Conservation (phyloP, 2,113 vertebrate species). For the Caretta caretta region DNA sequence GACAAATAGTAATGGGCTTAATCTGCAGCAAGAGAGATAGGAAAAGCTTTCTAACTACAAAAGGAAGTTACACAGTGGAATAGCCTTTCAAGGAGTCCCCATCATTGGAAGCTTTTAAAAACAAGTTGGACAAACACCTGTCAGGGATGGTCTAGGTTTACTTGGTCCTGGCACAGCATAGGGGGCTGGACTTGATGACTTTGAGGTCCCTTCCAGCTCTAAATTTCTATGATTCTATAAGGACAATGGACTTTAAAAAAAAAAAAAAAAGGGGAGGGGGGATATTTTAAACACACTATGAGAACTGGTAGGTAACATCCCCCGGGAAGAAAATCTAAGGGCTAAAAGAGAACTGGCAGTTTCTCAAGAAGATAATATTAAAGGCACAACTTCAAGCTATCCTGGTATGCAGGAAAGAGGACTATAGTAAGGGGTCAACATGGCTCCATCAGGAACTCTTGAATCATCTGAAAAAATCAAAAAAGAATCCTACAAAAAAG, state of each 20-base stretch:
- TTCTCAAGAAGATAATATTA: not conserved
- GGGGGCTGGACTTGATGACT: not conserved
- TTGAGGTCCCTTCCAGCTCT: not conserved
- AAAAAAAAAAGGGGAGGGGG: no score
- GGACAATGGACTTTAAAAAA: not conserved
- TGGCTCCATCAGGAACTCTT: no score
- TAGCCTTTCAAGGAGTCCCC: no score
- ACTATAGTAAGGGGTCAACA: not conserved
- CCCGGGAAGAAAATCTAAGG: not conserved
- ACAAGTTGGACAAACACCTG: not conserved
- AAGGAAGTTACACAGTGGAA: no score
- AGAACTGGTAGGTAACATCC: not conserved
- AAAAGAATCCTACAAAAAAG: not conserved
- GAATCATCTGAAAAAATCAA: not conserved
- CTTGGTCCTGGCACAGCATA: not conserved
- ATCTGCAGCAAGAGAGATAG: no score
- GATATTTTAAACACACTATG: not conserved
- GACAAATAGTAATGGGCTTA: no score
- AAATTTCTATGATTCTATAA: not conserved
- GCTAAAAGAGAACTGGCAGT: not conserved
- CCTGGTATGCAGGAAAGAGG: not conserved
- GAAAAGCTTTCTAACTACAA: no score
- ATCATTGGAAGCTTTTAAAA: not conserved
- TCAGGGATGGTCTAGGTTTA: not conserved
- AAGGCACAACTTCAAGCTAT: not conserved